Evolutionary conservation across 2,797 vertebrate species (phyloP), one percentile per base, ranked within the genome.

Genomic region (Decapterus maruadsi): DNA sequence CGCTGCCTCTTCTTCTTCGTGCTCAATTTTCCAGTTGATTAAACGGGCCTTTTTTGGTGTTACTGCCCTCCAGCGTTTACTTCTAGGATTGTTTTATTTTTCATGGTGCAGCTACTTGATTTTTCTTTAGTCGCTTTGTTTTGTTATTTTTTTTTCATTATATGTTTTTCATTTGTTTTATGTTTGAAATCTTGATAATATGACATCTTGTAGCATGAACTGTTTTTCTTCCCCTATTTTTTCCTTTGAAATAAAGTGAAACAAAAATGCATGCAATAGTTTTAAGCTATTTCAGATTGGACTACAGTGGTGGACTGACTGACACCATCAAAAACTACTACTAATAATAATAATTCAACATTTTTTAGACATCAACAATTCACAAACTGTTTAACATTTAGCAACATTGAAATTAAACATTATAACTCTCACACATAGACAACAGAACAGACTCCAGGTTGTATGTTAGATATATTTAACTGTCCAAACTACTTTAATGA

Each of bases 401-500:
- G 12, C 13, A 43, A 43, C 42, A 43, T 13, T 43, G 42, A 43
- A 40, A 34, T 6, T 34, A 6, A 34, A 34, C 10, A 40, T 40
- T 1, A 26, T 1, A 26, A 26, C 26, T 26, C 10, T 11, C 45
- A 17, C 17, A 61, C 40, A 54, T 43, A 62, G 36, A 38, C 36
- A 50, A 20, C 50, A 34, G 14, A 19, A 53, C 10, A 43, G 22
- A 70, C 7, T 22, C 43, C 12, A 42, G 36, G 40, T 68, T 9
- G 12, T 3, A 12, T 19, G 5, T 57, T 1, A 4, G 20, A 67
- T 53, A 11, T 48, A 1, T 45, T 84, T 55, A 64, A 82, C 53
- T 22, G 84, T 87, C 31, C 38, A 81, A 83, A 89, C 81, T 76
- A 90, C 61, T 94, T 94, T 93, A 93, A 92, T 94, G 84, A 84